Conservation (phyloP, 1,140 invertebrate genomes). For the Drosophila dunni region DNA sequence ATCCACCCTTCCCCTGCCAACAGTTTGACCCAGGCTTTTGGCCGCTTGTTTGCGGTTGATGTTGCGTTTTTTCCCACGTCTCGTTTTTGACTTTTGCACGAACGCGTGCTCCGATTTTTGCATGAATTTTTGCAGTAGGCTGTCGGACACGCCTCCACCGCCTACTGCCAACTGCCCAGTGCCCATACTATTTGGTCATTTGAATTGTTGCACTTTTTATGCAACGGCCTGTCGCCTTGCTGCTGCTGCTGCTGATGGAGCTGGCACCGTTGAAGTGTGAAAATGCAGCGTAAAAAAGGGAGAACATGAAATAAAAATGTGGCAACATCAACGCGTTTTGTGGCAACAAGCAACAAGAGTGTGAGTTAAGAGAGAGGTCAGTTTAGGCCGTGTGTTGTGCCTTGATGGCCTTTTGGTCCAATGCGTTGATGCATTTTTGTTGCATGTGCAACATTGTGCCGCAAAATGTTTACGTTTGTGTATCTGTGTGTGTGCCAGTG, state of each 20-base stretch:
- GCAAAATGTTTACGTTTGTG: background rate
- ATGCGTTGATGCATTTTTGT: slow-evolving; percentile 75
- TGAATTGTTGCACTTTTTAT: slow-evolving; percentile 82
- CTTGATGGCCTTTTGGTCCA: slow-evolving; percentile 51
- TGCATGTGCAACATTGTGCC: slow-evolving; percentile 69
- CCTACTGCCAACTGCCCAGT: background rate
- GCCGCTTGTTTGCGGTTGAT: slow-evolving; percentile 75
- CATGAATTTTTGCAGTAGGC: slow-evolving; percentile 79
- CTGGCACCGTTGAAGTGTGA: slow-evolving; percentile 70
- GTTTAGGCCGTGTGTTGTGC: slow-evolving; percentile 30
- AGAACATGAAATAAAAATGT: slow-evolving; percentile 44
- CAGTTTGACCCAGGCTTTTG: background rate
- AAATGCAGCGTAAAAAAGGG: slow-evolving; percentile 62
- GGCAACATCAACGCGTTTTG: slow-evolving; percentile 58
- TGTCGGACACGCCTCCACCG: slow-evolving; percentile 25
- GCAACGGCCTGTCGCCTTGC: slow-evolving; percentile 54
- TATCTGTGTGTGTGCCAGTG: slow-evolving; percentile 29
- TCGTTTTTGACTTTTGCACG: slow-evolving; percentile 38
- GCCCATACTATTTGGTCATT: slow-evolving; percentile 54
- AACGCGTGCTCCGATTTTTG: slow-evolving; percentile 59
- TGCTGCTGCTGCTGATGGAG: slow-evolving; percentile 13
- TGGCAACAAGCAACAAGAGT: background rate
- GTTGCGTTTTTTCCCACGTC: slow-evolving; percentile 62
- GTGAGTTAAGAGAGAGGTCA: slow-evolving; percentile 13
- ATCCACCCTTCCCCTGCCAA: background rate